A percentile compares a stretch with the other conserved stretches of the same genome.
phyloP scores from a whole-genome alignment of 2,888 invertebrate species.

The Ophion ventricosus region DNA sequence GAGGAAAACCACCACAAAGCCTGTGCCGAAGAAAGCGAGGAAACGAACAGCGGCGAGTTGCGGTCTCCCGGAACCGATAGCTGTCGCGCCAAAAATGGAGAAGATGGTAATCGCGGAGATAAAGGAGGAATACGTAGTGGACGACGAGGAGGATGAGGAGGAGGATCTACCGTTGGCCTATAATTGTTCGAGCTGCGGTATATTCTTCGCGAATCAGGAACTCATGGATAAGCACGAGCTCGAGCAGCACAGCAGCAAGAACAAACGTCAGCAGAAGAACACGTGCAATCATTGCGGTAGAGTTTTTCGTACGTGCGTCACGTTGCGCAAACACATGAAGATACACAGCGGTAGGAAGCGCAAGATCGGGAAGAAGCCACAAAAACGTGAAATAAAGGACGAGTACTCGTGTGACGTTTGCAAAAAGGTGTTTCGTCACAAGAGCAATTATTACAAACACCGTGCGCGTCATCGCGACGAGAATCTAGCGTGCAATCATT shows the following conservation, averaged over 20 bases:
- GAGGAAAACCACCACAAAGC: conserved; percentile 72
- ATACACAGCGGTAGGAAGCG: conserved; percentile 75
- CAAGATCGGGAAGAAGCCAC: conserved; percentile 36
- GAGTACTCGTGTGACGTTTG: conserved; percentile 78
- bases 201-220: conserved; percentile 74
- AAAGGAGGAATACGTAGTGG: conserved; percentile 55
- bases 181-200: conserved; percentile 76
- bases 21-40: conserved; percentile 41
- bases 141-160: conserved; percentile 40
- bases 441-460: conserved; percentile 81
- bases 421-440: conserved; percentile 79
- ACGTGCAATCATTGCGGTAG: conserved; percentile 78
- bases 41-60: conserved; percentile 2
- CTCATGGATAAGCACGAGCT: conserved; percentile 75
- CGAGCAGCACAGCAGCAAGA: conserved; percentile 75
- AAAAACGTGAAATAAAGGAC: conserved; percentile 47
- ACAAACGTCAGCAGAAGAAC: conserved; percentile 71
- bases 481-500: conserved; percentile 80
- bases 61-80: background rate
- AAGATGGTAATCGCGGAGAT: conserved; percentile 39
- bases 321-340: conserved; percentile 79
- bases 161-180: conserved; percentile 75
- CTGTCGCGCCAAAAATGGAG: conserved; percentile 16
- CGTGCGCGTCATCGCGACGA: conserved; percentile 77
- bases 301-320: conserved; percentile 75